Evolutionary conservation across 2,888 invertebrate genomes (phyloP), one percentile per base, ranked within the genome.

Genomic region (Melitaea athalia): DNA sequence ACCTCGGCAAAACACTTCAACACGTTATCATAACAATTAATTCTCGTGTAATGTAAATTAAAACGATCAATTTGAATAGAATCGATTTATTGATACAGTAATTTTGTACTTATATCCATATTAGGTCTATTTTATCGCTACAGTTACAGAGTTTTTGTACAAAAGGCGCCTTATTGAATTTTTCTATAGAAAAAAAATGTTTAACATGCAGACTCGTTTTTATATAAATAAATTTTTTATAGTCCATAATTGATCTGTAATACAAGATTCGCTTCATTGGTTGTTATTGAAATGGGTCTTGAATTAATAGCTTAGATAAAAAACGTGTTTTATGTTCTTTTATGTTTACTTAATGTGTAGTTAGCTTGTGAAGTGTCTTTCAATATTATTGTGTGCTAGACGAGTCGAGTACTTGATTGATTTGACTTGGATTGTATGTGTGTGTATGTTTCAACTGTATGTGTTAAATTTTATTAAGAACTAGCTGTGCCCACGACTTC

Each of bases 81-180:
- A 42, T 57, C 38, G 42, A 55, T 38, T 31, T 24, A 43, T 42
- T 15, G 33, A 59, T 43, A 15, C 14, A 43, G 17, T 59, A 15
- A 59, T 59, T 43, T 43, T 15, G 42, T 43, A 43, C 43, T 43
- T 15, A 43, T 45, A 42, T 12, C 42, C 45, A 15, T 42, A 45
- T 59, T 15, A 1, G 59, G 59, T n/a, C 10, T 12, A 38, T 57
- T 59, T 47, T 45, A 45, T 70, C 71, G 47, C 4, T 68, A 64
- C 79, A 33, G 33, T 63, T 75, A 71, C 75, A 73, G 78, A 81
- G 80, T 83, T 85, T 84, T 83, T 83, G 83, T 63, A 5, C 14
- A 84, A 85, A 86, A 82, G 81, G 80, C 76, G 78, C 81, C 75
- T 85, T 87, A 87, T 87, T 24, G 31, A 24, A 52, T 52, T 45